Conservation (phyloP, 2,797 vertebrate species). For the Thalassophryne amazonica region DNA sequence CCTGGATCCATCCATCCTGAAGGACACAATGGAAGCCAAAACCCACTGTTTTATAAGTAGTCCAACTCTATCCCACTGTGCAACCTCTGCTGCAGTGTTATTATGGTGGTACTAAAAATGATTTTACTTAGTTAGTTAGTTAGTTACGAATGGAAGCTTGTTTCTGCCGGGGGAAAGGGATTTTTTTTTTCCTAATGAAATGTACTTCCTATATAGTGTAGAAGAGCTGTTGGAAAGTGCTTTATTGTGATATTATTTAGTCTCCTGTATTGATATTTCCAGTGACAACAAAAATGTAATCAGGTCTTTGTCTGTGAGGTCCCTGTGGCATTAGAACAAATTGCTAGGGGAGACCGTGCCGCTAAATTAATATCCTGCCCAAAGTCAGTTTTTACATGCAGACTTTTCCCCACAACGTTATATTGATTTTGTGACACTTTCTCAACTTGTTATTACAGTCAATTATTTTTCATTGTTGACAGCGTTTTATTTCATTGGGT, state of each 20-base stretch:
- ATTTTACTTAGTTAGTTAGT: too few relatives aligned
- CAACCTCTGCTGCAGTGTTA: too few relatives aligned
- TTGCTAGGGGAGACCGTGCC: background rate
- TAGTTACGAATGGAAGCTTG: too few relatives aligned
- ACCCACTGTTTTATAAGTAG: too few relatives aligned
- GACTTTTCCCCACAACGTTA: background rate
- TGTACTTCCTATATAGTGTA: conserved; percentile 2
- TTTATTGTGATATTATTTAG: conserved; percentile 23
- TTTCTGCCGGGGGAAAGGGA: too few relatives aligned
- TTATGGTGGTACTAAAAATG: too few relatives aligned
- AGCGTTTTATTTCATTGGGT: background rate
- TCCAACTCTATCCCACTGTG: too few relatives aligned
- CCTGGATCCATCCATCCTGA: too few relatives aligned
- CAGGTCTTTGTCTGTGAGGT: conserved; percentile 1
- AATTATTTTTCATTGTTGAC: background rate
- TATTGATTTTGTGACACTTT: background rate
- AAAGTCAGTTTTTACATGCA: background rate
- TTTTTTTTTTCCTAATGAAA: too few relatives aligned
- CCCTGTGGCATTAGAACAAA: conserved; percentile 7
- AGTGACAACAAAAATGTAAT: conserved; percentile 8
- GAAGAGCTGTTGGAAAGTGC: background rate
- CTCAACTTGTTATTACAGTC: background rate
- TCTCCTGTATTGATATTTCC: conserved; percentile 16
- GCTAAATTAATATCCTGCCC: conserved; percentile 6
- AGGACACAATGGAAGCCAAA: too few relatives aligned